Percentiles rank a stretch among this genome's conserved stretches.
Conservation (phyloP, 2,797 vertebrate genomes). For the Coranthus polyacanthus region DNA sequence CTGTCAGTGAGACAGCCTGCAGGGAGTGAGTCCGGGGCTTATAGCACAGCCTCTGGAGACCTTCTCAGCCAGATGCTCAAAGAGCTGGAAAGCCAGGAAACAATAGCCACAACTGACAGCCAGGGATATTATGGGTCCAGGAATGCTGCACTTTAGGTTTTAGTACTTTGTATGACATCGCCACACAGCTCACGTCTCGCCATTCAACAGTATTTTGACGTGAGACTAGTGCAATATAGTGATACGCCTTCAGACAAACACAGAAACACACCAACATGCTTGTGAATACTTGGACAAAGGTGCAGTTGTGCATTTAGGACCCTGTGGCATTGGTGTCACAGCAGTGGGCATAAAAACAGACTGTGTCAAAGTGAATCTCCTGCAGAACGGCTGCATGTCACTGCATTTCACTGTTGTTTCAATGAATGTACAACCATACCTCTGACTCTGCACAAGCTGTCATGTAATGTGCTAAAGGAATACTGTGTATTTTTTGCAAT, state of each 20-base stretch:
- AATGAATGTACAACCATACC: no score
- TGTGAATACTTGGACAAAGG: conserved; percentile 33
- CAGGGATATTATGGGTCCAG: conserved; percentile 39
- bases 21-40: conserved; percentile 74
- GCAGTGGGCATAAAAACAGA: conserved; percentile 52
- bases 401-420: no score
- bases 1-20: conserved; percentile 79
- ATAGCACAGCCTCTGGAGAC: conserved; percentile 69
- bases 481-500: no score
- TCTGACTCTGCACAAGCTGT: no score
- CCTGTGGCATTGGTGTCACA: conserved; percentile 58
- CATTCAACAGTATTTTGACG: conserved; percentile 65
- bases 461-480: no score
- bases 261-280: conserved; percentile 19
- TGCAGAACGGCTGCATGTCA: conserved; percentile 36
- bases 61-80: conserved; percentile 72
- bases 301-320: conserved; percentile 22
- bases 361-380: conserved; percentile 50
- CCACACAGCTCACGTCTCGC: conserved; percentile 55
- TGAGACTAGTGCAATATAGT: conserved; percentile 44
- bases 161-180: conserved; percentile 56
- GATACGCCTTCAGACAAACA: conserved; percentile 37
- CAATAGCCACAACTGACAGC: conserved; percentile 61
- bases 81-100: conserved; percentile 70
- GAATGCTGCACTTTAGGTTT: conserved; percentile 41